These are phyloP conservation scores for Solea solea DNA, from an alignment of 2,113 vertebrate species.

Conservation along the genomic window DNA sequence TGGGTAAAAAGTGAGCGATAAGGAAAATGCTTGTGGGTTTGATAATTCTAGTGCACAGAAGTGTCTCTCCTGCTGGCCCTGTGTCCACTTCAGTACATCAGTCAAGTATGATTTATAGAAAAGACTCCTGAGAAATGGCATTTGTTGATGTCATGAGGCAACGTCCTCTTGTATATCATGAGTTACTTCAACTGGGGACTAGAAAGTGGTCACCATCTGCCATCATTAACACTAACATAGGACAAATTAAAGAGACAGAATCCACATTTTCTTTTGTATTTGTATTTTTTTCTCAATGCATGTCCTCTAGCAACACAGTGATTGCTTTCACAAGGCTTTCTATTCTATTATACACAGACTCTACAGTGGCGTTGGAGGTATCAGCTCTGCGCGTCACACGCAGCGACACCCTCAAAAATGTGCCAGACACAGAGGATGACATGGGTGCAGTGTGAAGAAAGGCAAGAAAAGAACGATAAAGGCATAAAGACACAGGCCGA, in stretches of 20 bases:
- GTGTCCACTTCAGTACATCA: slow-evolving; percentile 41
- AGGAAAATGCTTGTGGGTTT: slow-evolving; percentile 47
- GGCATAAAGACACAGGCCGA: slow-evolving; percentile 26
- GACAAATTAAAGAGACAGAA: too few relatives aligned
- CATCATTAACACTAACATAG: not conserved
- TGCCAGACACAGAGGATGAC: slow-evolving; percentile 63
- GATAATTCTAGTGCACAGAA: slow-evolving; percentile 38
- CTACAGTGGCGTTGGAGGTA: slow-evolving; percentile 52
- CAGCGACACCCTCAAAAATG: slow-evolving; percentile 47
- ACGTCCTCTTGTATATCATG: slow-evolving; percentile 40
- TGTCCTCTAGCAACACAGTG: slow-evolving; percentile 52
- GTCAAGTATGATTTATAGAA: slow-evolving; percentile 66
- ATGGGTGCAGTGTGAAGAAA: slow-evolving; percentile 34
- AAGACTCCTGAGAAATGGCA: slow-evolving; percentile 45
- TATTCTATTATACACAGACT: slow-evolving; percentile 51
- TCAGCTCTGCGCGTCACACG: slow-evolving; percentile 48
- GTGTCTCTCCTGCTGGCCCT: slow-evolving; percentile 21
- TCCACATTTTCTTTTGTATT: too few relatives aligned
- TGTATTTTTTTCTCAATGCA: slow-evolving; percentile 20
- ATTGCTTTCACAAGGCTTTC: slow-evolving; percentile 47
- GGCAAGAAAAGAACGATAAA: slow-evolving; percentile 49
- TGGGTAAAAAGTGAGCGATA: slow-evolving; percentile 56
- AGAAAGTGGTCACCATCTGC: slow-evolving; percentile 8
- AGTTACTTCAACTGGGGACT: not conserved
- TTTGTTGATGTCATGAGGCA: slow-evolving; percentile 47